Evolutionary conservation across 2,888 invertebrate genomes (phyloP), one percentile per base, ranked within the genome.

Genomic region (Drosophila kanekoi): DNA sequence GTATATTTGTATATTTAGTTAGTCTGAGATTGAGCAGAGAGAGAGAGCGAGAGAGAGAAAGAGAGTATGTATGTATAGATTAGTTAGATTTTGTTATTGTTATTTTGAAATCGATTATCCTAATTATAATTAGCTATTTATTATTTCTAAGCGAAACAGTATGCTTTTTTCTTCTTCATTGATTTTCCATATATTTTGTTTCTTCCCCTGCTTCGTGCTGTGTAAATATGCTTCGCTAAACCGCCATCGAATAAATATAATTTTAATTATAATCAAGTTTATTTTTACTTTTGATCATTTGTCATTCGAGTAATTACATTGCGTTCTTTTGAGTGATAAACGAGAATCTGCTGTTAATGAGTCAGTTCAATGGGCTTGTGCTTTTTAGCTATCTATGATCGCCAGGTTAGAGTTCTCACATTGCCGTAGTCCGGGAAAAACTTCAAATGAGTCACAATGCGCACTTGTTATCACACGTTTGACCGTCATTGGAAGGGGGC

Each of bases 231-330:
- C 65, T 64, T 77, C 35, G 76, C 60, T 72, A 72, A 76, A 79
- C 61, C 60, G 86, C 88, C 83, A 83, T 87, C 83, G 83, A 83
- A 83, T 83, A 83, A 88, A 83, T 67, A 66, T 69, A 60, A 83
- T 64, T 73, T 58, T 62, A 48, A 35, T 54, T 77, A 47, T 66
- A 28, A 63, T 40, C 47, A 56, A 52, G 41, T 49, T 52, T 47
- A 20, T 56, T 63, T 52, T 41, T 48, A 10, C 13, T 45, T 52
- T 43, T 62, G 20, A 33, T 49, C 32, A 35, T 41, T 45, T 52
- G 35, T 40, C 52, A 49, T 13, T 10, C 23, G 16, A 32, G 16
- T 32, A 14, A 40, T 53, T 56, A 32, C 20, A 37, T 45, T 41
- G 33, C 9, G 20, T 44, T 40, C 9, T 10, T 13, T 10, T 23